Evolutionary conservation across 2,888 invertebrate genomes (phyloP).

Genomic region (Drosophila hamatofila): DNA sequence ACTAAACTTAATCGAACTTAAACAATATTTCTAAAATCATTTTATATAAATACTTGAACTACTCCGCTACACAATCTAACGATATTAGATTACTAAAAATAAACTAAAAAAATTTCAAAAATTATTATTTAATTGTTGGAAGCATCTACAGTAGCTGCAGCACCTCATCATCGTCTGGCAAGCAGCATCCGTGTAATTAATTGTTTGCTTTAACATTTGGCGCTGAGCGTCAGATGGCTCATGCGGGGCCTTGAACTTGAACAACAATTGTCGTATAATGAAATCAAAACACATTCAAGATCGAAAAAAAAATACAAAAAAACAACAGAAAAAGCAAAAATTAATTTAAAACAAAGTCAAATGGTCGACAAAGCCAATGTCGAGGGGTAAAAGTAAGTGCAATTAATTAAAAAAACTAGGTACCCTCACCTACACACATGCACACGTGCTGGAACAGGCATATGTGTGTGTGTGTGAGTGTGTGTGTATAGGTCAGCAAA

Average conservation of each 20-base stretch:
- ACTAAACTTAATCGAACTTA: no score
- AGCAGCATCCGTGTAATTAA: not conserved
- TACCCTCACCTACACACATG: conserved; percentile 25
- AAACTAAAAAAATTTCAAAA: not conserved
- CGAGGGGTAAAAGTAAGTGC: conserved; percentile 66
- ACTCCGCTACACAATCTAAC: no score
- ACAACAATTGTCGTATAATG: conserved; percentile 62
- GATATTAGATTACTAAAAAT: not conserved
- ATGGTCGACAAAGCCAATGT: conserved; percentile 32
- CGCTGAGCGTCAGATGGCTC: conserved; percentile 14
- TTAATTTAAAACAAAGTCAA: conserved; percentile 51
- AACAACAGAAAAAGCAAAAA: conserved; percentile 20
- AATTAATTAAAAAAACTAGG: conserved; percentile 76
- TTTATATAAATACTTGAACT: not conserved
- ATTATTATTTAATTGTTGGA: not conserved
- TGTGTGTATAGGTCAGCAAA: conserved; percentile 1
- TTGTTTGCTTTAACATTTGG: conserved; percentile 2
- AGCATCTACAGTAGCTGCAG: not conserved
- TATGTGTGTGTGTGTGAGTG: conserved; percentile 16
- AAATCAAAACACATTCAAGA: conserved; percentile 53
- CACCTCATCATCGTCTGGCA: not conserved
- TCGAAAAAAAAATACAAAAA: conserved; percentile 9
- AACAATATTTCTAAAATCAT: not conserved
- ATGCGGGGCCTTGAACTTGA: conserved; percentile 68
- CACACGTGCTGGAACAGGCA: conserved; percentile 3